Evolutionary conservation across 1,140 invertebrate genomes (phyloP).

Genomic region (Melanaphis sacchari): DNA sequence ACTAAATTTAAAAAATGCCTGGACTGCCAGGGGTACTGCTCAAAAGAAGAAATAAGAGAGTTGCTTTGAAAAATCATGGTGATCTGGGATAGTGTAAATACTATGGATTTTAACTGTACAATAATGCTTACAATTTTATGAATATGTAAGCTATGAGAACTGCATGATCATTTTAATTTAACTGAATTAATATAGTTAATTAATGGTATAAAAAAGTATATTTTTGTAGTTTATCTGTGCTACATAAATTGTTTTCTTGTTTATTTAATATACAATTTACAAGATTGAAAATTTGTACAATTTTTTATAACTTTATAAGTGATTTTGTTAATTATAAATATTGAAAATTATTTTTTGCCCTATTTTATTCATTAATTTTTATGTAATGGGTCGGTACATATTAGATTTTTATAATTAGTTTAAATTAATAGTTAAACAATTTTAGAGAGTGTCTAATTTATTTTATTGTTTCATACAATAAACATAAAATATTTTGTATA

Average conservation of each 20-base stretch:
- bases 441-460: not conserved
- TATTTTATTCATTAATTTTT: not conserved
- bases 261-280: slow-evolving; percentile 3
- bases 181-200: slow-evolving; percentile 2
- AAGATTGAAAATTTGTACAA: not conserved
- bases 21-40: slow-evolving; percentile 76
- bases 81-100: slow-evolving; percentile 39
- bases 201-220: not conserved
- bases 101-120: not conserved
- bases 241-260: not conserved
- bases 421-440: not conserved
- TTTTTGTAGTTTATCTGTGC: not conserved
- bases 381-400: no score
- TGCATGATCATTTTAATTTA: not conserved
- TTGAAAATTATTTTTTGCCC: not conserved
- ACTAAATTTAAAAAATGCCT: slow-evolving; percentile 83
- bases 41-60: slow-evolving; percentile 64
- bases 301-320: not conserved
- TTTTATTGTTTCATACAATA: not conserved
- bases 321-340: not conserved
- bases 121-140: not conserved
- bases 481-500: not conserved
- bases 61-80: slow-evolving; percentile 29
- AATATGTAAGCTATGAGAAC: not conserved
- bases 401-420: not conserved